Evolutionary conservation across 2,797 vertebrate species (phyloP).

Genomic region (Bryconaethiops microstoma): DNA sequence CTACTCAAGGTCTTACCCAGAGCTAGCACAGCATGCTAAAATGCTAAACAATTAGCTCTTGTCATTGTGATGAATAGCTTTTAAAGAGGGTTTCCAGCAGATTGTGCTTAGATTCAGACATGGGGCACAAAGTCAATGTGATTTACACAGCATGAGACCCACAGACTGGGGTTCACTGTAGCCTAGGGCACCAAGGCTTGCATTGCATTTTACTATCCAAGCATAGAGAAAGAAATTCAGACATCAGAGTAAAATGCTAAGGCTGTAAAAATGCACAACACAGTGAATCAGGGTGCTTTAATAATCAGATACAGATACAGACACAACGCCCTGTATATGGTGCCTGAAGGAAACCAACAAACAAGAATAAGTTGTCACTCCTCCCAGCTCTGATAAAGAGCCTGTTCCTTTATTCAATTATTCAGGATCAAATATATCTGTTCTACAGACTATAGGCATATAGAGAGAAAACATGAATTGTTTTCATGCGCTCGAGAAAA

Average conservation of each 20-base stretch:
- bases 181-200: conserved; percentile 1
- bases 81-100: conserved; percentile 15
- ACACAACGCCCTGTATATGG: no score
- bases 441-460: no score
- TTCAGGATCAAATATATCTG: no score
- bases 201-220: background rate
- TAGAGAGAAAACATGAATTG: no score
- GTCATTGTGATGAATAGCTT: conserved; percentile 51
- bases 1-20: conserved; percentile 11
- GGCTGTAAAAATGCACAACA: background rate
- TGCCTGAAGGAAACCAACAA: no score
- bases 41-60: conserved; percentile 37
- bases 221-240: conserved; percentile 6
- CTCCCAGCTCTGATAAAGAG: no score
- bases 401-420: no score
- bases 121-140: conserved; percentile 25
- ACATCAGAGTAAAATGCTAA: background rate
- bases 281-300: background rate
- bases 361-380: no score
- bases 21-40: conserved; percentile 14
- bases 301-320: no score
- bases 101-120: conserved; percentile 27
- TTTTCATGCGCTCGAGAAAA: no score
- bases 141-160: conserved; percentile 25
- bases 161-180: conserved; percentile 17